phyloP scores from a whole-genome alignment of 2,797 vertebrate genomes.

The Oreochromis mossambicus region DNA sequence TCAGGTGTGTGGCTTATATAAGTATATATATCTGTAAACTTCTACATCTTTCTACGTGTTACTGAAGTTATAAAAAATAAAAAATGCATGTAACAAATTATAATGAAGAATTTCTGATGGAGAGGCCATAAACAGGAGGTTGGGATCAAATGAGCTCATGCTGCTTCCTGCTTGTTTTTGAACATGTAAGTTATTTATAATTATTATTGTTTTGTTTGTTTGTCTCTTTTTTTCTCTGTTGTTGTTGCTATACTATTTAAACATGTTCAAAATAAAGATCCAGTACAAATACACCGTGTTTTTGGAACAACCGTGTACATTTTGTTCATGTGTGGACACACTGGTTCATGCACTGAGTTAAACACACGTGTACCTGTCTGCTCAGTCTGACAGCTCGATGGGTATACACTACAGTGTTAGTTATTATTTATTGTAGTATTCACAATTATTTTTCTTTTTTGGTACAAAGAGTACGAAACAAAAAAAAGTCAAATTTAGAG shows the following conservation, averaged over 20 bases:
- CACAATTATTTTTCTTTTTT: background rate
- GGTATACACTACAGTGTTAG: too few relatives aligned
- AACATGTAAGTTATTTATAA: background rate
- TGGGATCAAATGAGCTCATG: background rate
- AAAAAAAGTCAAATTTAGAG: background rate
- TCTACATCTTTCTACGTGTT: background rate
- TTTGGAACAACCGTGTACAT: too few relatives aligned
- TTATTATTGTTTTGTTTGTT: background rate
- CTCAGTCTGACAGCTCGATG: background rate
- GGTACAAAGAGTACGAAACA: background rate
- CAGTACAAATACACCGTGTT: background rate
- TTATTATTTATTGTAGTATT: background rate
- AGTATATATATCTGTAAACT: background rate
- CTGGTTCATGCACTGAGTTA: background rate
- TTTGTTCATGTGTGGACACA: background rate
- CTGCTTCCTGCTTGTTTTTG: background rate
- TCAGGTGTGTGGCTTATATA: background rate
- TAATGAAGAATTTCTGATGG: background rate
- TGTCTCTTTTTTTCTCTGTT: background rate
- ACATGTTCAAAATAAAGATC: background rate
- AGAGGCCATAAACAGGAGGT: background rate
- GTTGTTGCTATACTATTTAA: fast-evolving
- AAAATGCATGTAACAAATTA: background rate
- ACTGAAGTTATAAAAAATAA: background rate
- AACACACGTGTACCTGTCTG: background rate